Conservation (phyloP, 2,113 vertebrate species). For the Diphyllodes magnificus region DNA sequence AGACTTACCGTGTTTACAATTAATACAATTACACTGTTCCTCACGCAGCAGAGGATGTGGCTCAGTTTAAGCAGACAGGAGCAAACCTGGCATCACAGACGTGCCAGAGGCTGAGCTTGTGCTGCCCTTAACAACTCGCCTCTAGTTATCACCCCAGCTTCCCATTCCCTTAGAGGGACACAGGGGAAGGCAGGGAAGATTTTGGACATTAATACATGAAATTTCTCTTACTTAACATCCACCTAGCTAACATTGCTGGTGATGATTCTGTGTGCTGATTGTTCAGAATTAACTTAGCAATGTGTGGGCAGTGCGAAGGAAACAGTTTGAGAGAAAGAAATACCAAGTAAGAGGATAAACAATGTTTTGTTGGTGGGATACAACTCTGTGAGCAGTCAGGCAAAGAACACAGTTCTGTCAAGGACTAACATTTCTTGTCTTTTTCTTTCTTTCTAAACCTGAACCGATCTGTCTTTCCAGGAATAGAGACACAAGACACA, state of each 20-base stretch:
- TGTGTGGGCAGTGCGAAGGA: background rate
- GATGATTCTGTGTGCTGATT: background rate
- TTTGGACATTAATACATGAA: background rate
- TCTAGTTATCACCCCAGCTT: background rate
- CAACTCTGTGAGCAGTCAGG: background rate
- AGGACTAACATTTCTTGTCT: conserved; percentile 52
- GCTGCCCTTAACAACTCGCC: background rate
- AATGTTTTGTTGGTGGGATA: background rate
- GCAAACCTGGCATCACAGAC: background rate
- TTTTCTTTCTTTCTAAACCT: conserved; percentile 45
- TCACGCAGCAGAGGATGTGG: background rate
- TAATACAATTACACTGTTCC: background rate
- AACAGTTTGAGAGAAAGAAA: background rate
- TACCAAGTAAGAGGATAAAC: background rate
- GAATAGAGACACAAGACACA: conserved; percentile 97
- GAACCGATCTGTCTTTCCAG: conserved; percentile 70
- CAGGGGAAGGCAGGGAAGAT: background rate
- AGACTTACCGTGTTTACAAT: background rate
- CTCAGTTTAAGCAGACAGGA: background rate
- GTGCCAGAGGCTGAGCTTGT: background rate
- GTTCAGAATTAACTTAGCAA: background rate
- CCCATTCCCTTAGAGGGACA: background rate
- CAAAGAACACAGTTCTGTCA: background rate
- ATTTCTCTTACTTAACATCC: background rate
- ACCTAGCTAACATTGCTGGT: background rate